Evolutionary conservation across 2,113 vertebrate species (phyloP).

Genomic region (Bos indicus): DNA sequence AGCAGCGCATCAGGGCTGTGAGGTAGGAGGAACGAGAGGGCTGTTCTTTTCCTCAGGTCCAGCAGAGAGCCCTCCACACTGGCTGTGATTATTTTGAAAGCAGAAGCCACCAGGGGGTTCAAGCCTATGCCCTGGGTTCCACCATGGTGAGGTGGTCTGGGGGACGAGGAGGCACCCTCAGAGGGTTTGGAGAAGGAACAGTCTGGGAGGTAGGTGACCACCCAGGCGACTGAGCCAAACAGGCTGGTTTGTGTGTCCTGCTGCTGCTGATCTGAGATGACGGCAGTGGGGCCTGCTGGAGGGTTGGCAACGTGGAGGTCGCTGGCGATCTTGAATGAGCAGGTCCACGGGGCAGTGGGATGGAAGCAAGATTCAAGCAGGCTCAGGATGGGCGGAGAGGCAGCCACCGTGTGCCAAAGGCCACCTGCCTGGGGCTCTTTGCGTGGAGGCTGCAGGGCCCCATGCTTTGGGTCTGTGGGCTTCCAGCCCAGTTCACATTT

Average conservation of each 20-base stretch:
- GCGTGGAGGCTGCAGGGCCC: background rate
- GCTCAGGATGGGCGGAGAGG: background rate
- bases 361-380: background rate
- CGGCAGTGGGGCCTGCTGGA: background rate
- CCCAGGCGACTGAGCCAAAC: background rate
- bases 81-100: background rate
- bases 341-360: background rate
- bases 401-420: fast-evolving
- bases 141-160: background rate
- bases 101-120: background rate
- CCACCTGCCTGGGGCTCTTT: too few species aligned
- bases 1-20: background rate
- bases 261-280: background rate
- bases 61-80: background rate
- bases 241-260: too few species aligned
- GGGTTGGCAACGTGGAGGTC: background rate
- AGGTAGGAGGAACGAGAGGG: background rate
- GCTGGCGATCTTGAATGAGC: background rate
- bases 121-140: background rate
- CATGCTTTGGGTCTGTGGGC: background rate
- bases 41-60: background rate
- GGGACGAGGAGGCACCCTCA: background rate
- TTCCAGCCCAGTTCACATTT: background rate
- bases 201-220: background rate
- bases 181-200: background rate